These are phyloP conservation scores for Panthera tigris DNA, from an alignment of 2,113 vertebrate genomes.

Conservation along the genomic window DNA sequence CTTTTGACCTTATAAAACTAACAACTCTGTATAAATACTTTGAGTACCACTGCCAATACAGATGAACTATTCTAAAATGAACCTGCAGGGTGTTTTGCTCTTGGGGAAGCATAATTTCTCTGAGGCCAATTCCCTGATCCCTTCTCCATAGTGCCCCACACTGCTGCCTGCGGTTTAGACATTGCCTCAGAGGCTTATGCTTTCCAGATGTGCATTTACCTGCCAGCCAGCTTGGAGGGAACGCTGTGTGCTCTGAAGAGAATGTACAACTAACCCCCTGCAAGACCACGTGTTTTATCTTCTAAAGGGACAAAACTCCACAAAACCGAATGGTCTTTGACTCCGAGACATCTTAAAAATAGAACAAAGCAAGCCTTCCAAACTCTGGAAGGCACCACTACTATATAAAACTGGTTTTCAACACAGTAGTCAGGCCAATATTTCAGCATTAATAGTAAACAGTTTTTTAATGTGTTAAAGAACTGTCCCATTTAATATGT, in stretches of 20 bases:
- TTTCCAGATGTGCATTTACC: background rate
- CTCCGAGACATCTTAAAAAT: slow-evolving; percentile 55
- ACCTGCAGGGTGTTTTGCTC: background rate
- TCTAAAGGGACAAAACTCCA: slow-evolving; percentile 1
- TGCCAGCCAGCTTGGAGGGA: background rate
- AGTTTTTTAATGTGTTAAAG: slow-evolving; percentile 34
- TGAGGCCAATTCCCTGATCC: background rate
- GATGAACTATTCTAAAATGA: background rate
- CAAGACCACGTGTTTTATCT: background rate
- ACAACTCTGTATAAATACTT: background rate
- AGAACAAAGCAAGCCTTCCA: background rate
- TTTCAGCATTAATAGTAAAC: slow-evolving; percentile 66
- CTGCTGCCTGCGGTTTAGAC: fast-evolving
- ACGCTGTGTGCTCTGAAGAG: background rate
- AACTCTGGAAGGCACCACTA: slow-evolving; percentile 77
- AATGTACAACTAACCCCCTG: background rate
- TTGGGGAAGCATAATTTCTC: background rate
- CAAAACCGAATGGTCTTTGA: slow-evolving; percentile 64
- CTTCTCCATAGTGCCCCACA: no score
- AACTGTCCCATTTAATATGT: background rate
- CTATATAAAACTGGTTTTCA: slow-evolving; percentile 65
- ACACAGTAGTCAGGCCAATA: slow-evolving; percentile 75
- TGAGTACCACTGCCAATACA: background rate
- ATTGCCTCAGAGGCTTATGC: background rate
- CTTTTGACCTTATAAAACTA: slow-evolving; percentile 41